Percentiles rank a stretch among this genome's conserved stretches.
Evolutionary conservation across 1,140 invertebrate genomes (phyloP).

Genomic region (Platorchestia sp.): DNA sequence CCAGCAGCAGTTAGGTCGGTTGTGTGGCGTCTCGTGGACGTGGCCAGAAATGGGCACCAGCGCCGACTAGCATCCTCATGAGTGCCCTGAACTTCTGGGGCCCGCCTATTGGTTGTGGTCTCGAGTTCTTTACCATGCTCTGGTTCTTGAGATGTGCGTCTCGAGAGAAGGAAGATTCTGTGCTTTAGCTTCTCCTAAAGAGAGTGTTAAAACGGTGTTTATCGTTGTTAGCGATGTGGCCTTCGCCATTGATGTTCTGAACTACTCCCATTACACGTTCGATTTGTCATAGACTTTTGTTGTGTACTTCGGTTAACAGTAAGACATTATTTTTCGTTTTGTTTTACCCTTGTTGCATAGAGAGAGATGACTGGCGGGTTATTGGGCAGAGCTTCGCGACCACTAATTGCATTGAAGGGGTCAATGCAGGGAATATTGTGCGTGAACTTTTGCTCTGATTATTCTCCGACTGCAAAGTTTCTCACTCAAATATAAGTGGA

Average conservation of each 20-base stretch:
- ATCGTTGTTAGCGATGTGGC: neutral
- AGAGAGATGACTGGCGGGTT: neutral
- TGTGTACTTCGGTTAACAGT: neutral
- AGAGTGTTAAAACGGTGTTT: neutral
- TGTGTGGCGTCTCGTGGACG: constrained; percentile 30
- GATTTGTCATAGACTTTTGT: neutral
- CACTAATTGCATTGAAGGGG: neutral
- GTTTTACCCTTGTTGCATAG: neutral
- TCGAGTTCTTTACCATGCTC: neutral
- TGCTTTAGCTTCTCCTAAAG: neutral
- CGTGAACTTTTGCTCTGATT: neutral
- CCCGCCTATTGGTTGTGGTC: neutral
- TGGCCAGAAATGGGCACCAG: neutral
- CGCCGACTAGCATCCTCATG: neutral
- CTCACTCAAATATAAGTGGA: neutral
- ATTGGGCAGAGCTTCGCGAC: neutral
- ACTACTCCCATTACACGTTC: neutral
- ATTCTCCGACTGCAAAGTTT: neutral
- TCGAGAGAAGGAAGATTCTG: neutral
- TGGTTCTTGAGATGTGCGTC: neutral
- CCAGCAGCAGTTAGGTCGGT: constrained; percentile 64
- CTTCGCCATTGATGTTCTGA: neutral
- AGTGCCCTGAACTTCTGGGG: neutral
- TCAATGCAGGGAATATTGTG: too few relatives aligned
- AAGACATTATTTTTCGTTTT: neutral